These are phyloP conservation scores for Mugil cephalus DNA, from an alignment of 2,113 vertebrate genomes.

Conservation along the genomic window DNA sequence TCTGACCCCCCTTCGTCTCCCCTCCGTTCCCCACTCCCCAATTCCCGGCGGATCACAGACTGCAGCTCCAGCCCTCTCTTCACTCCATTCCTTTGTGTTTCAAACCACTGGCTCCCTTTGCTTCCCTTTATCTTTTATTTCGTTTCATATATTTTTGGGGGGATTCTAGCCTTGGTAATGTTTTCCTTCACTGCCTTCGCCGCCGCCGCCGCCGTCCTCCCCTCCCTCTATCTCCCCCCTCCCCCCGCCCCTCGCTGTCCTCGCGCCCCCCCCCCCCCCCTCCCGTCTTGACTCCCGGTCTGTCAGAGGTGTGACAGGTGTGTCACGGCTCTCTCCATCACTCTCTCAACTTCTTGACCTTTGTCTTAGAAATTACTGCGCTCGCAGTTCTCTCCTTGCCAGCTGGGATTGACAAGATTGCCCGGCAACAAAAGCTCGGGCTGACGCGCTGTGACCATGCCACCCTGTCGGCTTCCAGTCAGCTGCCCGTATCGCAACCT, in stretches of 20 bases:
- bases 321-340: slow-evolving; percentile 75
- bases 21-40: slow-evolving; percentile 29
- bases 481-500: slow-evolving; percentile 50
- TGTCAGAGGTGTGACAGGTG: slow-evolving; percentile 77
- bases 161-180: slow-evolving; percentile 38
- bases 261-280: slow-evolving; percentile 30
- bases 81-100: slow-evolving; percentile 65
- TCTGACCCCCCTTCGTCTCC: slow-evolving; percentile 24
- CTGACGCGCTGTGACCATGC: slow-evolving; percentile 71
- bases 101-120: slow-evolving; percentile 61
- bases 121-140: slow-evolving; percentile 58
- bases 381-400: slow-evolving; percentile 55
- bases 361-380: slow-evolving; percentile 77
- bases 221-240: too few species aligned
- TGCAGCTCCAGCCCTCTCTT: slow-evolving; percentile 51
- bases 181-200: slow-evolving; percentile 46
- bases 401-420: slow-evolving; percentile 71
- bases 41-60: slow-evolving; percentile 58
- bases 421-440: slow-evolving; percentile 70
- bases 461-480: slow-evolving; percentile 58
- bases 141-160: slow-evolving; percentile 48
- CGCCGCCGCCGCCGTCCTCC: background rate
- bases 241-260: slow-evolving; percentile 17
- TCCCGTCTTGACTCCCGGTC: slow-evolving; percentile 46
- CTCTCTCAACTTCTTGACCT: slow-evolving; percentile 79